Evolutionary conservation across 2,888 invertebrate genomes (phyloP).

Genomic region (Branchipolynoe longqiensis): DNA sequence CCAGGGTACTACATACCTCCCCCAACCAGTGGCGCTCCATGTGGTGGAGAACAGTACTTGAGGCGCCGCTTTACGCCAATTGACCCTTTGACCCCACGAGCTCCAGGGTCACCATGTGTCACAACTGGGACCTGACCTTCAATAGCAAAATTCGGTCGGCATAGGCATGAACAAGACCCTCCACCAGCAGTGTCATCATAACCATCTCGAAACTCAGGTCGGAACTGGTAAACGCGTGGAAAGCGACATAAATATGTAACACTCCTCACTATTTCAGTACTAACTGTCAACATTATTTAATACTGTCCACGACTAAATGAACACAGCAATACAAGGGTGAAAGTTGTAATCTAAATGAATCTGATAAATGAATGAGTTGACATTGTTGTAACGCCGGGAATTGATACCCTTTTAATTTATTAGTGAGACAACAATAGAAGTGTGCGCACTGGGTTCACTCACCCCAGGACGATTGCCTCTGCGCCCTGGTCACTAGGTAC

Average conservation of each 20-base stretch:
- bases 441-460: slow-evolving; percentile 73
- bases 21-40: neutral
- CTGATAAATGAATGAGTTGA: neutral
- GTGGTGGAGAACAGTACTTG: neutral
- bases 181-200: no score
- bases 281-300: no score
- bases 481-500: slow-evolving; percentile 84
- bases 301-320: no score
- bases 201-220: no score
- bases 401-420: neutral
- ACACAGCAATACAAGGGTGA: neutral
- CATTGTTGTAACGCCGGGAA: no score
- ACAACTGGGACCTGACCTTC: no score
- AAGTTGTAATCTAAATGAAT: neutral
- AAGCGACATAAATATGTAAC: no score
- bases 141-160: no score
- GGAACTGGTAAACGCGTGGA: no score
- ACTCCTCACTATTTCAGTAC: no score
- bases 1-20: slow-evolving; percentile 15
- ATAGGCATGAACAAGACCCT: no score
- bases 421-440: neutral
- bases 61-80: neutral
- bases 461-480: slow-evolving; percentile 89
- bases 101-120: no score
- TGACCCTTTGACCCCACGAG: neutral